phyloP scores from a whole-genome alignment of 2,888 invertebrate genomes.

The Andrena camellia region DNA sequence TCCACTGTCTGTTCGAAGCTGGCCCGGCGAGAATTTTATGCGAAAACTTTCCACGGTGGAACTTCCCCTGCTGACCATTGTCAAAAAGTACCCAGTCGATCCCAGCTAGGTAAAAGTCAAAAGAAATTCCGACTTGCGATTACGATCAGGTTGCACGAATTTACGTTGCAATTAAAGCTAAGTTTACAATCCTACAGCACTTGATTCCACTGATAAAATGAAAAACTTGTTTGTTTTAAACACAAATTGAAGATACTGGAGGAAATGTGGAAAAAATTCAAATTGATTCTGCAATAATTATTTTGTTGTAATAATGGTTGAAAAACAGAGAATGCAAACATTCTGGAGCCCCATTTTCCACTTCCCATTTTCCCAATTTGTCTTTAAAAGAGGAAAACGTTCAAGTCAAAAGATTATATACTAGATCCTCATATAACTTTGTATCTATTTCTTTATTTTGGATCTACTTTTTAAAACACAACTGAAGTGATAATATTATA shows the following conservation, averaged over 20 bases:
- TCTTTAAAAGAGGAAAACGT: background rate
- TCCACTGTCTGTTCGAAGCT: constrained; percentile 34
- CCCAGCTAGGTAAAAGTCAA: background rate
- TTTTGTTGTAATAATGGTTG: background rate
- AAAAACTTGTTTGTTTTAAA: too few species aligned
- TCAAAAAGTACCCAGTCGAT: constrained; percentile 17
- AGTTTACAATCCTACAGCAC: too few species aligned
- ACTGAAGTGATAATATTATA: too few species aligned
- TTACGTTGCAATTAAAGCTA: background rate
- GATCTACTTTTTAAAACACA: too few species aligned
- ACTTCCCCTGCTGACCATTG: constrained; percentile 17
- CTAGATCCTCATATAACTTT: too few species aligned
- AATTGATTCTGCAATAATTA: background rate
- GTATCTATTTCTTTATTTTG: too few species aligned
- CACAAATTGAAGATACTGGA: too few species aligned
- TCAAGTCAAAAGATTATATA: background rate
- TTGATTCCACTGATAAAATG: too few species aligned
- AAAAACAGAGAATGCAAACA: background rate
- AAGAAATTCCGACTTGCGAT: background rate
- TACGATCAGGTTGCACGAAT: background rate
- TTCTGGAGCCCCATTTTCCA: background rate
- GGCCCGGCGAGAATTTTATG: constrained; percentile 34
- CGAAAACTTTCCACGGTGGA: constrained; percentile 25
- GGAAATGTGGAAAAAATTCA: background rate
- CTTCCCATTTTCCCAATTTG: too few species aligned